These are phyloP conservation scores for Neoniphon sammara DNA, from an alignment of 2,797 vertebrate species.

Conservation along the genomic window DNA sequence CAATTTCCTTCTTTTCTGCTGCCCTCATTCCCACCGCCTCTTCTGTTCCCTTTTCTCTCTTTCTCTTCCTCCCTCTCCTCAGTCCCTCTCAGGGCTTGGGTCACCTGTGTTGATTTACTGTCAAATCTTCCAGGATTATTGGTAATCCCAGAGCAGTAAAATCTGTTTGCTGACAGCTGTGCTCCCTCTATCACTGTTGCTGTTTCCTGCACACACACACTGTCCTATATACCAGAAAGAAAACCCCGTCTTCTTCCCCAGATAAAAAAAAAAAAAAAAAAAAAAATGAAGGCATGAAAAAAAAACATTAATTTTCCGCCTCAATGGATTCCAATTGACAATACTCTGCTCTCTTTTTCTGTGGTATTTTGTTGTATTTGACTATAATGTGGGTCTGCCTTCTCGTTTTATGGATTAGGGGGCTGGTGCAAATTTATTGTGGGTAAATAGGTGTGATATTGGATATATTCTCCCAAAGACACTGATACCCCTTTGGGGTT, in stretches of 20 bases:
- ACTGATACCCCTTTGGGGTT: slow-evolving; percentile 30
- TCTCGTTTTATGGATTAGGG: slow-evolving; percentile 54
- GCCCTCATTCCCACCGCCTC: slow-evolving; percentile 18
- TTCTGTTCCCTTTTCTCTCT: slow-evolving; percentile 17
- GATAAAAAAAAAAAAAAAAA: background rate
- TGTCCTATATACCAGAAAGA: slow-evolving; percentile 71
- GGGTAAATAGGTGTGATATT: slow-evolving; percentile 64
- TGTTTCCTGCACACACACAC: slow-evolving; percentile 68
- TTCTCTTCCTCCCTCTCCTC: slow-evolving; percentile 7
- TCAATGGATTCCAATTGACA: slow-evolving; percentile 74
- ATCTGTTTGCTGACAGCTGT: slow-evolving; percentile 84
- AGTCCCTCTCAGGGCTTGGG: slow-evolving; percentile 53
- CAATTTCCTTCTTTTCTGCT: slow-evolving; percentile 2
- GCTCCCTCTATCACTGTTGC: slow-evolving; percentile 71
- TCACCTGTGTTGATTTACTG: slow-evolving; percentile 84
- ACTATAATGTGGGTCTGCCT: slow-evolving; percentile 49
- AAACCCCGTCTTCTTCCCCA: slow-evolving; percentile 41
- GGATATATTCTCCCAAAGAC: slow-evolving; percentile 51
- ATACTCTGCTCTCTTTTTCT: slow-evolving; percentile 58
- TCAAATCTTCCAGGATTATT: slow-evolving; percentile 85
- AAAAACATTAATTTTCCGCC: slow-evolving; percentile 76
- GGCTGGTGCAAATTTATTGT: slow-evolving; percentile 52
- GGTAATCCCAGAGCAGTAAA: slow-evolving; percentile 79
- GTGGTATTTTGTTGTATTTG: slow-evolving; percentile 64
- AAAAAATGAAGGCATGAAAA: background rate